These are phyloP conservation scores for Bedellia somnulentella DNA, from an alignment of 2,888 invertebrate genomes.

Conservation along the genomic window DNA sequence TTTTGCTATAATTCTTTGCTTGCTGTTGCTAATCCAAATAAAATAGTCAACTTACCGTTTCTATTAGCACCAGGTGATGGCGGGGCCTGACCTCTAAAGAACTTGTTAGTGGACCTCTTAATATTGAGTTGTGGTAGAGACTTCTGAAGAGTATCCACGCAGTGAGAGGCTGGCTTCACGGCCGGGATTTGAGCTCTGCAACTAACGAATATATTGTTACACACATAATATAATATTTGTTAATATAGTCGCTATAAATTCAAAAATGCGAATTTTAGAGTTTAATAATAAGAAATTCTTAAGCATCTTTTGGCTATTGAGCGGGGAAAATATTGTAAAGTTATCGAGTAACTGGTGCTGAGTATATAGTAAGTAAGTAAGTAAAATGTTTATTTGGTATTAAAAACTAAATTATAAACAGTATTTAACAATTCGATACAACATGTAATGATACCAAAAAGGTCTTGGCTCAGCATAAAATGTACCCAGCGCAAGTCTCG, in stretches of 20 bases:
- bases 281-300: neutral
- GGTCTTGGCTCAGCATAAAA: too few relatives aligned
- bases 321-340: neutral
- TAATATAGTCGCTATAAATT: neutral
- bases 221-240: neutral
- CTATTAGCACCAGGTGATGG: neutral
- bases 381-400: too few relatives aligned
- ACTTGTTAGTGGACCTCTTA: neutral
- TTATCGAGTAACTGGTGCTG: neutral
- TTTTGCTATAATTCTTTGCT: too few relatives aligned
- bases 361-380: too few relatives aligned
- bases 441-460: too few relatives aligned
- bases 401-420: too few relatives aligned
- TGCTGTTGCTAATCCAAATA: too few relatives aligned
- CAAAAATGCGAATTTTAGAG: neutral
- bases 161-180: slow-evolving; percentile 50
- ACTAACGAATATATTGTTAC: slow-evolving; percentile 3
- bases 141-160: slow-evolving; percentile 35
- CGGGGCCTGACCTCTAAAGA: neutral
- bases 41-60: slow-evolving; percentile 2
- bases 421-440: too few relatives aligned
- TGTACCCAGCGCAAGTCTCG: too few relatives aligned
- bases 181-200: slow-evolving; percentile 25
- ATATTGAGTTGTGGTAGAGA: slow-evolving; percentile 27
- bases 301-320: neutral